Evolutionary conservation across 2,888 invertebrate genomes (phyloP), one percentile per base, ranked within the genome.

Genomic region (Caenorhabditis plicata): DNA sequence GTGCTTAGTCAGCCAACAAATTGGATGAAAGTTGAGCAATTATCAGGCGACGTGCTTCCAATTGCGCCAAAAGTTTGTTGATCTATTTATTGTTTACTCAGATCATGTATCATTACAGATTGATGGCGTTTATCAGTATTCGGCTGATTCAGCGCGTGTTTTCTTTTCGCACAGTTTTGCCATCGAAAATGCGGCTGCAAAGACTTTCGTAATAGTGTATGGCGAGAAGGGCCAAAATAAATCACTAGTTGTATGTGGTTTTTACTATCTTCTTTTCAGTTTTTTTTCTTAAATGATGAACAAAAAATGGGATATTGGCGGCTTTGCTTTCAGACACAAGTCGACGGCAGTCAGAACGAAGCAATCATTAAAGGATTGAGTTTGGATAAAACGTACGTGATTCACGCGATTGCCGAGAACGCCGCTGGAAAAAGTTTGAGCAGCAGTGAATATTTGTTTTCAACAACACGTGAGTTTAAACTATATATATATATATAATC

Each of bases 381-480:
- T n/a, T 43, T 64, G 25, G 62, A 68, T 41, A 56, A 57, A 19
- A 50, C 63, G 9, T 77, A 77, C 48, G 36, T 56, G 7, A 54
- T 75, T 11, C 49, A 51, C 7, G 60, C 71, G 11, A 45, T 64
- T 13, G 75, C 77, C 4, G 71, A 70, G 41, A 77, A 77, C 38
- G 45, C 54, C 13, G 73, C 67, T 22, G 73, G 75, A 46, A 56
- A 64, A 38, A 72, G 71, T 50, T 44, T 61, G 25, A 48, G 46
- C 22, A 74, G 74, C 39, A 41, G 48, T 20, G 48, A 57, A 15
- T 51, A 50, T 33, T 48, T 66, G 31, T 64, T 67, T 39, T 67
- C 64, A 31, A 72, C 75, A 11, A 69, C 72, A 38, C 64, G 75
- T 76, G 41, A 46, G 69, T 67, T 39, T 17, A n/a, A n/a, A n/a